phyloP scores from a whole-genome alignment of 2,797 vertebrate species.

The Ctenosaura bakeri region DNA sequence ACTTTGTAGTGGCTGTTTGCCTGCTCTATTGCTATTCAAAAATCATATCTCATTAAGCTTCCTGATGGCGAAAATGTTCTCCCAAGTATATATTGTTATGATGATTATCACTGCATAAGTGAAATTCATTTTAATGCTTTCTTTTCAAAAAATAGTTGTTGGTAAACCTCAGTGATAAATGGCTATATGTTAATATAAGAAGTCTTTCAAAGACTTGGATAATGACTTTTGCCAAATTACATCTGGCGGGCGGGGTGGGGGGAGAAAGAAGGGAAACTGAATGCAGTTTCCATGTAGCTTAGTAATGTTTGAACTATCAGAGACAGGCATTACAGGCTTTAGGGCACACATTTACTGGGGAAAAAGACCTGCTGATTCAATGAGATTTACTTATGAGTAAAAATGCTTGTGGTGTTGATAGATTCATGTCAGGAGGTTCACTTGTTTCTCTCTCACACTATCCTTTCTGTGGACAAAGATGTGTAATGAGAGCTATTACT shows the following conservation, averaged over 20 bases:
- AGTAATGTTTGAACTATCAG: not conserved
- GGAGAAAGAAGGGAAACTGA: not conserved
- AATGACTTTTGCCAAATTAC: not conserved
- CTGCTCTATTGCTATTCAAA: not conserved
- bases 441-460: not conserved
- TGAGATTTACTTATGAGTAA: not conserved
- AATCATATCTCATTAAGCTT: not conserved
- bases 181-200: not conserved
- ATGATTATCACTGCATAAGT: not conserved
- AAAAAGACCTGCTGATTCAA: not conserved
- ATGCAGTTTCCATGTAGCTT: too few species aligned
- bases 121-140: not conserved
- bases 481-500: too few species aligned
- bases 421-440: not conserved
- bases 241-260: not conserved
- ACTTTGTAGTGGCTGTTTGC: not conserved
- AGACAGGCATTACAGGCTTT: not conserved
- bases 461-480: not conserved
- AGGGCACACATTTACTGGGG: not conserved
- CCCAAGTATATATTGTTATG: not conserved
- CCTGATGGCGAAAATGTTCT: not conserved
- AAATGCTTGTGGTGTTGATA: not conserved
- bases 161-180: too few species aligned
- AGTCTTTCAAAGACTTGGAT: not conserved
- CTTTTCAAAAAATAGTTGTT: not conserved